Conservation (phyloP, 2,888 invertebrate species). For the Gymnoscelis rufifasciata region DNA sequence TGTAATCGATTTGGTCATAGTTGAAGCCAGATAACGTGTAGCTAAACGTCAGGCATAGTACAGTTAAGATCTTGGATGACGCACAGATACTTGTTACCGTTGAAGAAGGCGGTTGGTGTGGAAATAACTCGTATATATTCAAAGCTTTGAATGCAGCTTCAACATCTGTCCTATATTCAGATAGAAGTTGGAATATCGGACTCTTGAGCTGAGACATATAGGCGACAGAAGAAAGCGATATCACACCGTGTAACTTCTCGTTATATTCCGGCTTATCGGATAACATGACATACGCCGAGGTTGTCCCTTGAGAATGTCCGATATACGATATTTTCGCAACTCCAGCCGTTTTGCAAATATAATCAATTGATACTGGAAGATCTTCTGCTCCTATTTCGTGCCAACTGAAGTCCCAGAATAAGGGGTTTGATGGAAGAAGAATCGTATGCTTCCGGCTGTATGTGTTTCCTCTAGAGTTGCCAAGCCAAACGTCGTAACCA, state of each 20-base stretch:
- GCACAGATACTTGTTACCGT: not conserved
- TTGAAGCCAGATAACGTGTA: not conserved
- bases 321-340: not conserved
- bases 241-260: not conserved
- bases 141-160: not conserved
- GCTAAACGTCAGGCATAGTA: not conserved
- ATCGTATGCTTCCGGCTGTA: not conserved
- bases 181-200: not conserved
- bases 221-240: not conserved
- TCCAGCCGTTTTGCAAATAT: not conserved
- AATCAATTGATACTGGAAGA: not conserved
- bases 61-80: not conserved
- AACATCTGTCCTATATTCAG: too few relatives aligned
- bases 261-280: not conserved
- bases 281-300: not conserved
- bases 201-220: not conserved
- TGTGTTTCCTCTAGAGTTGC: not conserved
- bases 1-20: not conserved
- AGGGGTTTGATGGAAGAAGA: not conserved
- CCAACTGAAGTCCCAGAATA: conserved; percentile 1
- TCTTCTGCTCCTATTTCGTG: not conserved
- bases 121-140: not conserved
- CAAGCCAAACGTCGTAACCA: not conserved
- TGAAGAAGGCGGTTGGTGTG: not conserved
- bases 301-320: not conserved